These are phyloP conservation scores for Procambarus clarkii DNA, from an alignment of 1,140 invertebrate species.

Conservation along the genomic window DNA sequence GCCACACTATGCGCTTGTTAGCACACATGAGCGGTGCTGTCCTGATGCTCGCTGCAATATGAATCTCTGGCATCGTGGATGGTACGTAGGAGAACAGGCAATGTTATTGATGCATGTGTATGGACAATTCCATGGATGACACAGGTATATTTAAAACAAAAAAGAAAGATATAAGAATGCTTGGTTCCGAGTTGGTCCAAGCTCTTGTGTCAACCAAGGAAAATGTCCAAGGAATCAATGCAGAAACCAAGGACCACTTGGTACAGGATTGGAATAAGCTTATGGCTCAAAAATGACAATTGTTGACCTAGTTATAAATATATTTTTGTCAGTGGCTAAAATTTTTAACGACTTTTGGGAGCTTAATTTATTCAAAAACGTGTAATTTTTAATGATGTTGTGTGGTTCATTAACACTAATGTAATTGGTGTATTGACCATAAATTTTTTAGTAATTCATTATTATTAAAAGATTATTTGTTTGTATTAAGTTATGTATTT, in stretches of 20 bases:
- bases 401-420: constrained; percentile 8
- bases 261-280: constrained; percentile 59
- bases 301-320: constrained; percentile 31
- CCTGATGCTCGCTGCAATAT: constrained; percentile 66
- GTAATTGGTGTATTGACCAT: constrained; percentile 12
- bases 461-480: not conserved
- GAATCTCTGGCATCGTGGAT: constrained; percentile 66
- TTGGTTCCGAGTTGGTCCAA: constrained; percentile 57
- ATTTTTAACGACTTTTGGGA: not conserved
- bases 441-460: not conserved
- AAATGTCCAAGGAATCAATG: constrained; percentile 65
- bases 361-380: not conserved
- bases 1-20: constrained; percentile 65
- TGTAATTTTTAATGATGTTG: not conserved
- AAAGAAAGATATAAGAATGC: not conserved
- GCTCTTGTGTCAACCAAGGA: constrained; percentile 44
- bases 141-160: constrained; percentile 10
- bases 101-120: constrained; percentile 47
- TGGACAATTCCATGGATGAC: constrained; percentile 24
- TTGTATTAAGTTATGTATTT: not conserved
- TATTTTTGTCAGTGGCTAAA: not conserved
- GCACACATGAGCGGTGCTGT: constrained; percentile 67
- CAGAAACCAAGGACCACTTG: constrained; percentile 52
- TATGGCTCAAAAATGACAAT: constrained; percentile 20
- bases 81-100: constrained; percentile 44